Percentiles rank a stretch among this genome's conserved stretches.
Conservation (phyloP, 2,888 invertebrate genomes). For the Sepiola atlantica region DNA sequence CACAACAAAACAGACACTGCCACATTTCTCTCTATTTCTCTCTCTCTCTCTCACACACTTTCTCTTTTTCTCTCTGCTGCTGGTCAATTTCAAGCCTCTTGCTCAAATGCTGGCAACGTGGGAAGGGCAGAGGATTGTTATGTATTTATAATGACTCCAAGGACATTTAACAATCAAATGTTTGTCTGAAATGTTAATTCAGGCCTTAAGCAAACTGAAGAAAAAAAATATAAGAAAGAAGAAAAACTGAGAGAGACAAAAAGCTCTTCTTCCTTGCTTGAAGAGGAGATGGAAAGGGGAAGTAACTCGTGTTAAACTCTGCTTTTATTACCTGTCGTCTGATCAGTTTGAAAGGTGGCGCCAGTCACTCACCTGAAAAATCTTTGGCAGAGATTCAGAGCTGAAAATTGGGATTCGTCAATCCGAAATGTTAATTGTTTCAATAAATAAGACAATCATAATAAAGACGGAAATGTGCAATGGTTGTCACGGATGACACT, state of each 20-base stretch:
- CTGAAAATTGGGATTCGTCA: neutral
- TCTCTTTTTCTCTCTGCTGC: neutral
- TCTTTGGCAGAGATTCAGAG: neutral
- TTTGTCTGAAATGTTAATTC: conserved; percentile 6
- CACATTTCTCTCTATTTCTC: neutral
- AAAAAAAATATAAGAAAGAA: neutral
- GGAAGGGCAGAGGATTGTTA: neutral
- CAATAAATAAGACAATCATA: neutral
- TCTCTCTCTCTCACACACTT: neutral
- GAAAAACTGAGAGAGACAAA: neutral
- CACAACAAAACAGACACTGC: neutral
- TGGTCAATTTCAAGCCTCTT: neutral
- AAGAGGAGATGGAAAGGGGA: neutral
- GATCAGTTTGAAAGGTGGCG: neutral
- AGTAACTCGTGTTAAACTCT: neutral
- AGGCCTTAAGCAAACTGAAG: neutral
- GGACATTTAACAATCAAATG: conserved; percentile 11
- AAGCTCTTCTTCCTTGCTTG: neutral
- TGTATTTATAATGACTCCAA: neutral
- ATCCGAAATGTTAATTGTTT: neutral
- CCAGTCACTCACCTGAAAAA: neutral
- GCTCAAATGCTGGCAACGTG: neutral
- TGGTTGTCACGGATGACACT: neutral
- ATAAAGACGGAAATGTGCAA: neutral
- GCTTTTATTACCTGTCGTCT: conserved; percentile 17